These are phyloP conservation scores for Fulica atra DNA, from an alignment of 2,113 vertebrate species.

Conservation along the genomic window DNA sequence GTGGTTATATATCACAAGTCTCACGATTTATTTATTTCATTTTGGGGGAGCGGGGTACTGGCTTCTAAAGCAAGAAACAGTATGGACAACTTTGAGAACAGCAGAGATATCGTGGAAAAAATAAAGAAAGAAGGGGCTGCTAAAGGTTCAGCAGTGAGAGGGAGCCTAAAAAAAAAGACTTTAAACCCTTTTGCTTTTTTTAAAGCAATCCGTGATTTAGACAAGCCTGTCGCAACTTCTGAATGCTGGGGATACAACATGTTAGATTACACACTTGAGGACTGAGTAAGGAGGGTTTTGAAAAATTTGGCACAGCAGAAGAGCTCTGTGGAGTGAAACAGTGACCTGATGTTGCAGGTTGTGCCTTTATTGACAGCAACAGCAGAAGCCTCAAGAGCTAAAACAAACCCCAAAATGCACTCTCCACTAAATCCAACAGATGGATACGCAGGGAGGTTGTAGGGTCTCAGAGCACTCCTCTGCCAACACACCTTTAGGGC, in stretches of 20 bases:
- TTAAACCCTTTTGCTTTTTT: neutral
- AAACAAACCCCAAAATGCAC: neutral
- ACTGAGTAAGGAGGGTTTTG: neutral
- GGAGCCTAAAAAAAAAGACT: neutral
- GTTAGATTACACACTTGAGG: neutral
- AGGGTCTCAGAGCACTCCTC: neutral
- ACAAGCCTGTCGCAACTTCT: neutral
- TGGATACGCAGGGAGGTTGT: no score
- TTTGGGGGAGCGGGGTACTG: neutral
- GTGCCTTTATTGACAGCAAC: neutral
- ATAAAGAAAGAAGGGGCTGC: neutral
- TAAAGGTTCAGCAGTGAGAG: slow-evolving; percentile 8
- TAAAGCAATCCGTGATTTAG: neutral
- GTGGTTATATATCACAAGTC: slow-evolving; percentile 2
- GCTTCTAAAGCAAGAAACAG: neutral
- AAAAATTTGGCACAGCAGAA: neutral
- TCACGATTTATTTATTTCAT: neutral
- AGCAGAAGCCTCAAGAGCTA: neutral
- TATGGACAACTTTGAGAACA: neutral
- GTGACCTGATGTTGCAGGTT: neutral
- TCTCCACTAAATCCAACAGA: neutral
- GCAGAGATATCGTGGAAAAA: neutral
- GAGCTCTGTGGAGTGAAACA: neutral
- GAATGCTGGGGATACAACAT: neutral
- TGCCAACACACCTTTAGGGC: neutral